Base-by-base conservation (phyloP, 2,888 invertebrate species). In the Molorchus minor region DNA sequence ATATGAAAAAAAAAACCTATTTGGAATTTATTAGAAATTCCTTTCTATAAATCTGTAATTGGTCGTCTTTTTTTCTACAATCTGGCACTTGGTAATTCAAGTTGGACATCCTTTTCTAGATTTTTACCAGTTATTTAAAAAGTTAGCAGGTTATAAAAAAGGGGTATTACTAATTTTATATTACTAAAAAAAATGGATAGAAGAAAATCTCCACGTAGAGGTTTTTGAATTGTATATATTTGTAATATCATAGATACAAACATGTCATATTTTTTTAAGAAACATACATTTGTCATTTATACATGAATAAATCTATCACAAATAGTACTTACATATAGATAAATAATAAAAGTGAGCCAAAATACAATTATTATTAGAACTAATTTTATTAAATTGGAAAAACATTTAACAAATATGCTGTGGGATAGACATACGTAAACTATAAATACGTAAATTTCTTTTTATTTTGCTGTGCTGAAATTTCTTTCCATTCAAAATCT, bases 291-390 rank as follows among this genome's bases (percentile, higher is more conserved):
- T 69, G 63, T 70, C 62, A 66, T 74, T 74, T 72, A 69, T 70
- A 74, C 72, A 73, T 71, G 66, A 71, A 72, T 70, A 72, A 75
- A 66, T 73, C 75, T 76, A 76, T 76, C 75, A 76, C 76, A 76
- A 75, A 71, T 71, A 75, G 74, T 74, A 71, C 70, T 73, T 72
- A 69, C 65, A 68, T 70, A 66, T 69, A 68, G 67, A 69, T 62
- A 70, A 71, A 73, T 62, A 68, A 70, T 62, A 64, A 64, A 64
- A 61, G 65, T 63, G 67, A 66, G 65, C 61, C 64, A 65, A 64
- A 68, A 64, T 55, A 61, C 54, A 61, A 51, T 59, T 47, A 58
- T 58, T 61, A 63, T 59, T 57, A 57, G 59, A 62, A 62, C 51
- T 54, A 40, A 56, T 56, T 49, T 61, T 60, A 68, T 62, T 43